phyloP scores from a whole-genome alignment of 2,113 vertebrate genomes.

The Pelvicachromis taeniatus region DNA sequence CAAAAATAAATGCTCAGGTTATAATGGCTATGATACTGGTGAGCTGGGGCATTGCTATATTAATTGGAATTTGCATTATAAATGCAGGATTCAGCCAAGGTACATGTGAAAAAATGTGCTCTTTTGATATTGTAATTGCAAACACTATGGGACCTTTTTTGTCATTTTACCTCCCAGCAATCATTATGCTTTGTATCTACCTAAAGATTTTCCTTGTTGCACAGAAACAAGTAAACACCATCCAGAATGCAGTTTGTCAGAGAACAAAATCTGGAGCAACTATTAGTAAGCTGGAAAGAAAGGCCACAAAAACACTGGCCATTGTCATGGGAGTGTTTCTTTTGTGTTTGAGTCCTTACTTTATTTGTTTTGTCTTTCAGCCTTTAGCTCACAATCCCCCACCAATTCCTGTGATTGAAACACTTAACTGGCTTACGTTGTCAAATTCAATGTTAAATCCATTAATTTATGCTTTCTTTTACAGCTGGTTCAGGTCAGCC shows the following conservation, averaged over 20 bases:
- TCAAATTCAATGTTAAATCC: slow-evolving; percentile 37
- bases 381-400: background rate
- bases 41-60: slow-evolving; percentile 75
- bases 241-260: background rate
- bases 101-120: background rate
- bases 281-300: slow-evolving; percentile 2
- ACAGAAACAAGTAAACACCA: slow-evolving; percentile 1
- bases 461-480: slow-evolving; percentile 20
- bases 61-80: slow-evolving; percentile 71
- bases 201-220: slow-evolving; percentile 33
- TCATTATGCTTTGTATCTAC: slow-evolving; percentile 24
- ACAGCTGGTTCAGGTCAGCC: slow-evolving; percentile 16
- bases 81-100: background rate
- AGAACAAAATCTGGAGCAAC: background rate
- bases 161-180: slow-evolving; percentile 28
- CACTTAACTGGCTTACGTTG: background rate
- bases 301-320: slow-evolving; percentile 37
- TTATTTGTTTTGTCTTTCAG: background rate
- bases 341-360: slow-evolving; percentile 3
- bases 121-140: background rate
- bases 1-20: slow-evolving; percentile 66
- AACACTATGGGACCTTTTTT: slow-evolving; percentile 8
- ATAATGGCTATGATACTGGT: slow-evolving; percentile 70
- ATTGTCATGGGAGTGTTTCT: slow-evolving; percentile 31
- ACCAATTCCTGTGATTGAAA: background rate